A percentile compares a stretch with the other conserved stretches of the same genome.
Conservation (phyloP, 2,797 vertebrate species). For the Huso huso region DNA sequence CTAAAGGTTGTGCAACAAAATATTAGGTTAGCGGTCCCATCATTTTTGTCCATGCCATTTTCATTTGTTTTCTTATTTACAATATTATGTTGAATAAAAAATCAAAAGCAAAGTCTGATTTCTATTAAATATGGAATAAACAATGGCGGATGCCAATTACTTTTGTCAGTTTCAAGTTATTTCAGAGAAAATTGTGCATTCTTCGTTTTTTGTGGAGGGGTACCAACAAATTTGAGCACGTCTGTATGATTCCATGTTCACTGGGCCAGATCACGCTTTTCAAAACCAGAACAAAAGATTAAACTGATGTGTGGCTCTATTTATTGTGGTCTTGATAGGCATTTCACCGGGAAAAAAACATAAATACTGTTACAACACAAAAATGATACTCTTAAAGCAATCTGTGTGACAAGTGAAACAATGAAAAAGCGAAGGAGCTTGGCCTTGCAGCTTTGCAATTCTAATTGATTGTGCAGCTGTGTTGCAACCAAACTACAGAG, state of each 20-base stretch:
- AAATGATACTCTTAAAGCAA: constrained; percentile 52
- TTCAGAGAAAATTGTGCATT: no score
- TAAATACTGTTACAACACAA: constrained; percentile 76
- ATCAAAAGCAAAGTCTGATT: no score
- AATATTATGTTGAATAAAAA: no score
- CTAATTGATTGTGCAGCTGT: constrained; percentile 52
- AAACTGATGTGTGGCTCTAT: constrained; percentile 43
- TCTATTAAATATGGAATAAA: no score
- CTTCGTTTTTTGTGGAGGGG: no score
- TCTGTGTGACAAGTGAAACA: constrained; percentile 67
- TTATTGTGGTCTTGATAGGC: constrained; percentile 68
- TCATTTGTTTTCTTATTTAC: no score
- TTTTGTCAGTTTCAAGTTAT: no score
- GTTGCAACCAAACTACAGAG: constrained; percentile 47
- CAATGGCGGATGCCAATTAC: no score
- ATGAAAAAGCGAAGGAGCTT: constrained; percentile 55
- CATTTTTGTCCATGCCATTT: no score
- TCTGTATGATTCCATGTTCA: background rate
- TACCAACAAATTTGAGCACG: no score
- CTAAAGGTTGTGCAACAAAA: no score
- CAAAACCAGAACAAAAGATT: background rate
- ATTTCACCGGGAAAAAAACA: constrained; percentile 62
- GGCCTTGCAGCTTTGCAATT: constrained; percentile 42
- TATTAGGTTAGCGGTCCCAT: no score
- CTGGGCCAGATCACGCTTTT: background rate